phyloP scores from a whole-genome alignment of 1,140 invertebrate species.

The Macrobrachium nipponense region DNA sequence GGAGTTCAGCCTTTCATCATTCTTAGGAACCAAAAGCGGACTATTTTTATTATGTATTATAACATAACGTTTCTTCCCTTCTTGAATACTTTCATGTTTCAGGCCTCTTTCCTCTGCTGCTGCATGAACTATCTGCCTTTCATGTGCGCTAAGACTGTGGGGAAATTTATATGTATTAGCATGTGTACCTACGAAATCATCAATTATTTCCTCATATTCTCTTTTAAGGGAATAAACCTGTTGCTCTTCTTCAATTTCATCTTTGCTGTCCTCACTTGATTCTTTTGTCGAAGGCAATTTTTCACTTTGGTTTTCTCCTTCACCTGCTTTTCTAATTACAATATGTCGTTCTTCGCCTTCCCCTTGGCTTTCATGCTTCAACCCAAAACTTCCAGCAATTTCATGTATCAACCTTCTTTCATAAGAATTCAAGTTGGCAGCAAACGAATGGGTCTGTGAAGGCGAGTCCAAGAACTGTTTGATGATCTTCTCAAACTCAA shows the following conservation, averaged over 20 bases:
- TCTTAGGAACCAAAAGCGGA: no score
- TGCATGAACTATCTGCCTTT: no score
- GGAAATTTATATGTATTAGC: no score
- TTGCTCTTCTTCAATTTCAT: neutral
- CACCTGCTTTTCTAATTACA: conserved; percentile 27
- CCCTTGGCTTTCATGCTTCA: conserved; percentile 35
- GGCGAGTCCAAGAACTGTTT: conserved; percentile 28
- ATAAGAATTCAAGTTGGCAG: conserved; percentile 62
- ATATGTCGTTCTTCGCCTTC: conserved; percentile 40
- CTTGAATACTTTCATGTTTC: no score
- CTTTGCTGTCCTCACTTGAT: no score
- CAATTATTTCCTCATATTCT: neutral
- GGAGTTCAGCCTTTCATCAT: no score
- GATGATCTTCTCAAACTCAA: conserved; percentile 39
- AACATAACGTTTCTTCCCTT: no score
- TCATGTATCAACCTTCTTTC: conserved; percentile 53
- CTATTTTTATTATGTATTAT: no score
- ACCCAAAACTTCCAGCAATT: neutral
- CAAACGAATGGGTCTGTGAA: conserved; percentile 33
- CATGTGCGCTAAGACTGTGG: no score
- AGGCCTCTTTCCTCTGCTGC: no score
- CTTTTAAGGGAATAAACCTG: neutral
- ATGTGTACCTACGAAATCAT: neutral
- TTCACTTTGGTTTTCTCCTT: neutral
- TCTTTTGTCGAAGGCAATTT: neutral